Evolutionary conservation across 2,888 invertebrate species (phyloP).

Genomic region (Oegoconia quadripuncta): DNA sequence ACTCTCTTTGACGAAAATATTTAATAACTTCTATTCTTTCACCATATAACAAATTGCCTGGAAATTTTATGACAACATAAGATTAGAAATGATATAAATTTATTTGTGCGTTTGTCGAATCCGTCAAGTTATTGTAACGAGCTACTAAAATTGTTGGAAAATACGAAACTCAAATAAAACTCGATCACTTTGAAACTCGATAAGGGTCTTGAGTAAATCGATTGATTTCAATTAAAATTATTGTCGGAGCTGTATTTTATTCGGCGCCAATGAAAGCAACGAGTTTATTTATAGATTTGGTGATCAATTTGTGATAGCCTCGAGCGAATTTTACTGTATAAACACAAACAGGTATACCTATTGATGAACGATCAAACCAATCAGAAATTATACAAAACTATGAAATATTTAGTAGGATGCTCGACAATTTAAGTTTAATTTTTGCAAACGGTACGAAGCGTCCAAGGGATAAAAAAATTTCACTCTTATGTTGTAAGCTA

Average conservation of each 20-base stretch:
- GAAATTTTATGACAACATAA: not conserved
- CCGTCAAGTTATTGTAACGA: conserved; percentile 25
- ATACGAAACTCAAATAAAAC: conserved; percentile 27
- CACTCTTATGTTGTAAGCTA: too few species aligned
- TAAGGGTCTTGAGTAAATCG: conserved; percentile 11
- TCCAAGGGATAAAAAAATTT: too few species aligned
- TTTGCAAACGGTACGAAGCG: too few species aligned
- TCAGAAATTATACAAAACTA: too few species aligned
- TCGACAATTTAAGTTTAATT: too few species aligned
- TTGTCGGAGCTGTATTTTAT: not conserved
- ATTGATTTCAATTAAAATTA: conserved; percentile 19
- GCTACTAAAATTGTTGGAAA: conserved; percentile 16
- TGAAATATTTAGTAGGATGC: too few species aligned
- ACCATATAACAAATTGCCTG: not conserved
- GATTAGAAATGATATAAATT: not conserved
- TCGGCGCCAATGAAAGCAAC: conserved; percentile 9
- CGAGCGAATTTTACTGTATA: too few species aligned
- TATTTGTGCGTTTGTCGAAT: conserved; percentile 13
- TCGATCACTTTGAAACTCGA: conserved; percentile 20
- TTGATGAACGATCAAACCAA: too few species aligned
- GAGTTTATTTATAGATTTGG: conserved; percentile 24
- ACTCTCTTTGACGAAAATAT: too few species aligned
- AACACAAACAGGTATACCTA: too few species aligned
- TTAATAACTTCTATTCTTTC: too few species aligned
- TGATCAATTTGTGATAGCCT: too few species aligned